phyloP scores from a whole-genome alignment of 2,113 vertebrate genomes.

The Hiodon tergisus region DNA sequence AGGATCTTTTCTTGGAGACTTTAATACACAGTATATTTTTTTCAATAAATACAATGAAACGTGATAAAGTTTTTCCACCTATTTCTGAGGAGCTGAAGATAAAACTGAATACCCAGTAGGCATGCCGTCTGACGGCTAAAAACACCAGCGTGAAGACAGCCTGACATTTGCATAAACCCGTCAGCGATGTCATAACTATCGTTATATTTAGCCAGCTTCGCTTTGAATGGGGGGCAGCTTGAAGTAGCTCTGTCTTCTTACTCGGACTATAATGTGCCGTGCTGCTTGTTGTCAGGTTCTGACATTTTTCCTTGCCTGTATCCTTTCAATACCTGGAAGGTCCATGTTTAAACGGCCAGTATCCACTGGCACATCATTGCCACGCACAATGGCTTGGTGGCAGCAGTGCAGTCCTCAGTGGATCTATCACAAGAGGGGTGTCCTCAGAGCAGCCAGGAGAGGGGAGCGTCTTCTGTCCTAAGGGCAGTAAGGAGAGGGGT shows the following conservation, averaged over 20 bases:
- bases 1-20: too few relatives aligned
- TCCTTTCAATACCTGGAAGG: neutral
- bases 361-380: too few relatives aligned
- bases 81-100: conserved; percentile 37
- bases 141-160: conserved; percentile 25
- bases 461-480: too few relatives aligned
- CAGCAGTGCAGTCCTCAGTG: too few relatives aligned
- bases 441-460: too few relatives aligned
- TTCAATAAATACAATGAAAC: too few relatives aligned
- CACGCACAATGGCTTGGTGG: too few relatives aligned
- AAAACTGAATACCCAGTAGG: conserved; percentile 30
- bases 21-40: neutral
- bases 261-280: neutral
- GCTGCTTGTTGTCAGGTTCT: neutral
- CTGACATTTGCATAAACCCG: conserved; percentile 34
- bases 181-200: conserved; percentile 16
- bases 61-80: conserved; percentile 29
- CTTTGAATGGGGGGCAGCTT: neutral
- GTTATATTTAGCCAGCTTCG: conserved; percentile 19
- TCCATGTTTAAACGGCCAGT: too few relatives aligned
- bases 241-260: neutral
- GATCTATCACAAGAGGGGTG: too few relatives aligned
- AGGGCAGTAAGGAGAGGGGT: too few relatives aligned
- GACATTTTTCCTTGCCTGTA: neutral
- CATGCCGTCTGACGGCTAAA: conserved; percentile 20